phyloP scores from a whole-genome alignment of 2,113 vertebrate species.

The Oryzias curvinotus region DNA sequence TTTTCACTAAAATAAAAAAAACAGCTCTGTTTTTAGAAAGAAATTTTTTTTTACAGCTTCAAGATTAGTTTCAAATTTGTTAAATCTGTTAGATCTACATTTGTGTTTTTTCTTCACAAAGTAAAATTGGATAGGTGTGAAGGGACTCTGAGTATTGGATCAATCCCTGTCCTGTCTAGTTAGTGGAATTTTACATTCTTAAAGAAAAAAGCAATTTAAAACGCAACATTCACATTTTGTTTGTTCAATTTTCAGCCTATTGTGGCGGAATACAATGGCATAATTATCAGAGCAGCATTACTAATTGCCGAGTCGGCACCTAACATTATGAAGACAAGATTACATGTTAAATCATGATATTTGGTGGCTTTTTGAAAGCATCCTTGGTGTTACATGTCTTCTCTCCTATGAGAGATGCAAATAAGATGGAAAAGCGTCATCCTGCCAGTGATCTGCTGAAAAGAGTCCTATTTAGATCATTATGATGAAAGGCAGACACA shows the following conservation, averaged over 20 bases:
- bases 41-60: too few species aligned
- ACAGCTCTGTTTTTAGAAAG: too few species aligned
- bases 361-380: background rate
- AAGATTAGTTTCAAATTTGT: too few species aligned
- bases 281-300: background rate
- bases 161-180: too few species aligned
- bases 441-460: slow-evolving; percentile 30
- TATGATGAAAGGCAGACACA: slow-evolving; percentile 54
- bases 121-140: too few species aligned
- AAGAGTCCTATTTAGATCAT: slow-evolving; percentile 47
- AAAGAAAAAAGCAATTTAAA: background rate
- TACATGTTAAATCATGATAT: slow-evolving; percentile 20
- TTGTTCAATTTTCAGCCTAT: background rate
- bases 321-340: background rate
- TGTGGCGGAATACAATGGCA: background rate
- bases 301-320: slow-evolving; percentile 1
- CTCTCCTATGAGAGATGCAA: slow-evolving; percentile 13
- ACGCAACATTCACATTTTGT: background rate
- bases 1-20: too few species aligned
- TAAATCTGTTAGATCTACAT: too few species aligned
- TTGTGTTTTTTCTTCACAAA: too few species aligned
- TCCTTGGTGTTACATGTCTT: slow-evolving; percentile 10
- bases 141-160: too few species aligned
- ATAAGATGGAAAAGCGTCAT: slow-evolving; percentile 27
- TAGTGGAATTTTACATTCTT: background rate